These are phyloP conservation scores for Chlamydotis undulata DNA, from an alignment of 2,113 vertebrate species.

Conservation along the genomic window DNA sequence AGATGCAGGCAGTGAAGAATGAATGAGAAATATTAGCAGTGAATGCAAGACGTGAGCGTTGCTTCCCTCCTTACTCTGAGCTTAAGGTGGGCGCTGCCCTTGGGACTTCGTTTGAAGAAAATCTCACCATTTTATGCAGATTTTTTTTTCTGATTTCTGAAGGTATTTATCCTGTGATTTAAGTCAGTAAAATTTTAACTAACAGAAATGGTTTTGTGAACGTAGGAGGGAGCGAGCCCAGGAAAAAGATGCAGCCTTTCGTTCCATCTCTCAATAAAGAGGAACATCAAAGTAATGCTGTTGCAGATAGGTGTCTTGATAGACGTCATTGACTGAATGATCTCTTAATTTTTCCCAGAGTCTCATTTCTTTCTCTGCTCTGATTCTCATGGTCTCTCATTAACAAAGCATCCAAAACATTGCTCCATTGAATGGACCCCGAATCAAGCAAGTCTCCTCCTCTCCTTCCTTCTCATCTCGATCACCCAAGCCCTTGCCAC, in stretches of 20 bases:
- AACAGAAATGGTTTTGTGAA: neutral
- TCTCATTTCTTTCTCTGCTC: neutral
- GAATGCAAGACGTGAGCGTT: neutral
- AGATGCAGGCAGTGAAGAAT: neutral
- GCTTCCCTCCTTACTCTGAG: neutral
- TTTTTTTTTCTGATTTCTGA: neutral
- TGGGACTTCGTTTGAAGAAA: neutral
- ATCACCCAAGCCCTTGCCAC: neutral
- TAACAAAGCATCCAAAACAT: neutral
- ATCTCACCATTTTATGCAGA: neutral
- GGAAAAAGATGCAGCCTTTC: neutral
- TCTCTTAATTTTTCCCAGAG: neutral
- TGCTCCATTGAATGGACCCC: neutral
- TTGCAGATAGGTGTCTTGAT: neutral
- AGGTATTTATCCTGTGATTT: neutral
- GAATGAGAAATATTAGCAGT: neutral
- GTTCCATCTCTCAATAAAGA: neutral
- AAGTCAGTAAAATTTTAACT: neutral
- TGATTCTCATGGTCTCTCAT: neutral
- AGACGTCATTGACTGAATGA: neutral
- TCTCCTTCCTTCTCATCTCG: neutral
- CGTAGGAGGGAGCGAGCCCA: neutral
- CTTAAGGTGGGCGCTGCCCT: neutral
- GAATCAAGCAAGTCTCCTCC: neutral
- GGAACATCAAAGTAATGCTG: accelerated